These are phyloP conservation scores for Tursiops truncatus DNA, from an alignment of 2,113 vertebrate genomes.

Conservation along the genomic window DNA sequence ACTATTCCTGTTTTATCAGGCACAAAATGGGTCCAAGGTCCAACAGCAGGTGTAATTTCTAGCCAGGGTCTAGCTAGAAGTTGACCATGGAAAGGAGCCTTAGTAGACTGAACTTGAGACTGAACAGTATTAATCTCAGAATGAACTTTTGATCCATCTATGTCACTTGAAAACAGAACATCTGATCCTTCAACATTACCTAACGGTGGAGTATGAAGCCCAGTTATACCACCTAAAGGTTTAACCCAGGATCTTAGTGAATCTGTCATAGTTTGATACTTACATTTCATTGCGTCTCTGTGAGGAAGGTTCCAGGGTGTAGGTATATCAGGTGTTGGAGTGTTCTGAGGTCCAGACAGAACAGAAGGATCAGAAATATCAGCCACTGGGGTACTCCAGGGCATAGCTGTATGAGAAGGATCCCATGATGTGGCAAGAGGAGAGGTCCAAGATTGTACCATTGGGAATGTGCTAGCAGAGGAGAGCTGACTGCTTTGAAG, in stretches of 20 bases:
- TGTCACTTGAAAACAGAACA: background rate
- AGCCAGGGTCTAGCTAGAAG: background rate
- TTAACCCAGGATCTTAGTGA: too few relatives aligned
- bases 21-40: background rate
- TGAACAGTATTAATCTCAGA: background rate
- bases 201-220: background rate
- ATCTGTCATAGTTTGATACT: too few relatives aligned
- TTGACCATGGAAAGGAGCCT: background rate
- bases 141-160: background rate
- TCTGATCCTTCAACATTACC: background rate
- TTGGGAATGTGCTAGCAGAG: too few relatives aligned
- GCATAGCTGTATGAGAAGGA: background rate
- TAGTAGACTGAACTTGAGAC: background rate
- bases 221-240: background rate
- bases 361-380: background rate
- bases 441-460: too few relatives aligned
- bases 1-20: background rate
- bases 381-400: accelerated
- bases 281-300: too few relatives aligned
- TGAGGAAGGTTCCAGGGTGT: too few relatives aligned
- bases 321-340: too few relatives aligned
- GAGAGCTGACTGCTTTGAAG: too few relatives aligned
- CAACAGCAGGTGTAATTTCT: background rate
- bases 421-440: too few relatives aligned
- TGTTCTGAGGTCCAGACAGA: background rate